Evolutionary conservation across 2,888 invertebrate genomes (phyloP), one percentile per base, ranked within the genome.

Genomic region (Chalcis sispes): DNA sequence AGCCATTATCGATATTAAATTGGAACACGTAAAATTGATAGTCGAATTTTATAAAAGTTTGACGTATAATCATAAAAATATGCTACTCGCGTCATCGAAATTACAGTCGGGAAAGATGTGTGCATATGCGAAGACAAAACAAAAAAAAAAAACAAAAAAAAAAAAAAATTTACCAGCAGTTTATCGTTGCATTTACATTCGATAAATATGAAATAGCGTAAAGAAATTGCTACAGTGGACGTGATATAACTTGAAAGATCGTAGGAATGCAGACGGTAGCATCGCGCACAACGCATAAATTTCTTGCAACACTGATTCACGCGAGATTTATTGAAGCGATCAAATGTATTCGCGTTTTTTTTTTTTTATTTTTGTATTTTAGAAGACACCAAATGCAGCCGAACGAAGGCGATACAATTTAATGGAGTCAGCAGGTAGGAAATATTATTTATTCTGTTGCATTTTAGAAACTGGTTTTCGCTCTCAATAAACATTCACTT

Each of bases 141-240:
- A 42, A n/a, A 27, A 56, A 64, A 20, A 13, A n/a, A n/a, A 1
- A 36, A 5, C 8, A 20, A 3, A 42, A 29, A 56, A 56, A 67
- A 32, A 62, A 46, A 56, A 69, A 62, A 20, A 15, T n/a, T 25
- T 42, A 46, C 59, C 18, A 54, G 40, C 72, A 67, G 48, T 76
- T 72, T 72, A 71, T 76, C 76, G 72, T 67, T 66, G 66, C 58
- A 76, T 76, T 76, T 76, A 72, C 76, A 76, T 72, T 76, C 72
- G 72, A 72, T 72, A 76, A 76, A 72, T 76, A 72, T 72, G 76
- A 76, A 76, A 72, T 72, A 76, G 75, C 32, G 27, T 4, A 15
- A 25, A 52, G 27, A 36, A 59, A 66, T 1, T 50, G 62, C 58
- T 52, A 65, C 65, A 65, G 70, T 42, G 52, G 50, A 23, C 27